Percentiles rank a stretch among this genome's conserved stretches.
These are phyloP conservation scores for Nesoenas mayeri DNA, from an alignment of 2,113 vertebrate genomes.

Conservation along the genomic window DNA sequence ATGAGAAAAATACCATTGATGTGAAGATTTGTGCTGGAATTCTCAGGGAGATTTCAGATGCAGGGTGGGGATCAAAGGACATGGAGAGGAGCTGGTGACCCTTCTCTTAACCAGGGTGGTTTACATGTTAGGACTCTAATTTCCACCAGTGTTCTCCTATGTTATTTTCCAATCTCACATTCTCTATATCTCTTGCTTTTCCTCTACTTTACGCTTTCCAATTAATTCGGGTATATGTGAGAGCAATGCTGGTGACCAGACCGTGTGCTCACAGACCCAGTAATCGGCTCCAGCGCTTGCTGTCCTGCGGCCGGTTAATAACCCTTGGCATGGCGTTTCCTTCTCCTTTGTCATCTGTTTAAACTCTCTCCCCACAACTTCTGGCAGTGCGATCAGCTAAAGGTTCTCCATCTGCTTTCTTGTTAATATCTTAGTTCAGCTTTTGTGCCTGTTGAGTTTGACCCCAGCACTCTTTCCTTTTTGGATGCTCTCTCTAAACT, in stretches of 20 bases:
- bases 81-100: background rate
- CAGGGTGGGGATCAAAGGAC: background rate
- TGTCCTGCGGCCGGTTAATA: fast-evolving
- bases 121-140: background rate
- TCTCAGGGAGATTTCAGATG: background rate
- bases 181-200: background rate
- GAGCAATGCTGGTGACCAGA: background rate
- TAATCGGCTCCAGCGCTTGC: background rate
- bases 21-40: fast-evolving
- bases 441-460: background rate
- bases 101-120: background rate
- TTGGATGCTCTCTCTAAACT: background rate
- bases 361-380: background rate
- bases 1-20: fast-evolving
- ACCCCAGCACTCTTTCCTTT: background rate
- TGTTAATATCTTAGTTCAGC: background rate
- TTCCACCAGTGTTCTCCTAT: background rate
- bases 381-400: no score
- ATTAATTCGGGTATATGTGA: background rate
- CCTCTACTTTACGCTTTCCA: background rate
- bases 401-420: background rate
- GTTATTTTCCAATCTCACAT: background rate
- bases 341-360: background rate
- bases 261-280: fast-evolving
- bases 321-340: fast-evolving